A percentile compares a stretch with the other conserved stretches of the same genome.
phyloP scores from a whole-genome alignment of 2,797 vertebrate genomes.

The Macropus fuliginosus region DNA sequence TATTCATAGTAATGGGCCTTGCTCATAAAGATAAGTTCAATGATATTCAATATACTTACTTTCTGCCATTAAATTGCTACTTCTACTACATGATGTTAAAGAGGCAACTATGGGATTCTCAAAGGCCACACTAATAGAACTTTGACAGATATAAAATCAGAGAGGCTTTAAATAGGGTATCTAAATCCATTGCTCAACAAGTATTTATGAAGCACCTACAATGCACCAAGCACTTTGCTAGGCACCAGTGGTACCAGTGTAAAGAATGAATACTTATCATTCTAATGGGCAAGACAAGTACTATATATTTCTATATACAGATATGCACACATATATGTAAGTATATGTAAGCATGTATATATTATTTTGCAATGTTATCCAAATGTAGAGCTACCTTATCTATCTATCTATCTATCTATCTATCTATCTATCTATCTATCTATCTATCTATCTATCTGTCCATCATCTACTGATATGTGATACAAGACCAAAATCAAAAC shows the following conservation, averaged over 20 bases:
- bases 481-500: neutral
- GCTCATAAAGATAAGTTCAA: neutral
- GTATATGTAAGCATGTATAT: neutral
- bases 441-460: too few species aligned
- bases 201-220: neutral
- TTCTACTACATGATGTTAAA: neutral
- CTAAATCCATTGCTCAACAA: neutral
- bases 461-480: neutral
- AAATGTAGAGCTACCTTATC: neutral
- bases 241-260: neutral
- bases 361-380: neutral
- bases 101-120: neutral
- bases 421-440: too few species aligned
- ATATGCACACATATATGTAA: neutral
- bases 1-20: neutral
- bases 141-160: neutral
- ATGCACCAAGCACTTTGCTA: neutral
- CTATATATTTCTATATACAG: neutral
- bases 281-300: neutral
- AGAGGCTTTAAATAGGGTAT: neutral
- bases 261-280: neutral
- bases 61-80: neutral
- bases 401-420: too few species aligned
- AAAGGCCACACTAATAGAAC: neutral
- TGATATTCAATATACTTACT: neutral